phyloP scores from a whole-genome alignment of 2,888 invertebrate species.

The Arge pagana region DNA sequence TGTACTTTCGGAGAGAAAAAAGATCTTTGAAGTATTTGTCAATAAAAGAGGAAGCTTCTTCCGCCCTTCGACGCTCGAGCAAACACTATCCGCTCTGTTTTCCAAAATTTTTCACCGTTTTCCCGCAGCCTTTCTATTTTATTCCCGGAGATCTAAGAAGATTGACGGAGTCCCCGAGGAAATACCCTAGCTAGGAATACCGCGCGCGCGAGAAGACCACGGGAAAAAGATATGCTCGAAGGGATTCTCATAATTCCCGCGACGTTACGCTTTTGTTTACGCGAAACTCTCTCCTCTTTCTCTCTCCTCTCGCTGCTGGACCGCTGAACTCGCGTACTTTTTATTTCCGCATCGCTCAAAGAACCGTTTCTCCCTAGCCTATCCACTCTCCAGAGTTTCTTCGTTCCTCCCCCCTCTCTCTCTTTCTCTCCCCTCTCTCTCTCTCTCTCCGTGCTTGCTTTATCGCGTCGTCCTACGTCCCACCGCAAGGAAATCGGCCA shows the following conservation, averaged over 20 bases:
- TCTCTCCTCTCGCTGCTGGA: no score
- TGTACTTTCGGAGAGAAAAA: background rate
- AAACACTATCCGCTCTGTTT: no score
- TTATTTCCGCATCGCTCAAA: no score
- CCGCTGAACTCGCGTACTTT: no score
- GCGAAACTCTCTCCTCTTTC: background rate
- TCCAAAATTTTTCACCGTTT: background rate
- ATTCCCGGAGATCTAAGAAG: background rate
- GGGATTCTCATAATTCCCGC: background rate
- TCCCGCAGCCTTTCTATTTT: background rate
- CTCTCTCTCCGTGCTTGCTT: conserved; percentile 11
- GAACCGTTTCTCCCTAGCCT: no score
- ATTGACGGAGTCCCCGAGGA: conserved; percentile 12
- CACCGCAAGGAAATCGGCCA: conserved; percentile 55
- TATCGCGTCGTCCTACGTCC: conserved; percentile 33
- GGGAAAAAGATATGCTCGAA: background rate
- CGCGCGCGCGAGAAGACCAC: no score
- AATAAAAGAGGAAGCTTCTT: no score
- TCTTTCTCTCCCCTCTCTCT: conserved; percentile 28
- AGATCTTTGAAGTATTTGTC: conserved; percentile 16
- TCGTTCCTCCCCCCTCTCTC: background rate
- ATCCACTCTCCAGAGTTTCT: no score
- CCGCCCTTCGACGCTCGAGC: no score
- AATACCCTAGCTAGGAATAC: no score
- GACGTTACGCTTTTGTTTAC: background rate